Evolutionary conservation across 23 tunicate genomes (phyloP).

Genomic region (Pegea sp.): DNA sequence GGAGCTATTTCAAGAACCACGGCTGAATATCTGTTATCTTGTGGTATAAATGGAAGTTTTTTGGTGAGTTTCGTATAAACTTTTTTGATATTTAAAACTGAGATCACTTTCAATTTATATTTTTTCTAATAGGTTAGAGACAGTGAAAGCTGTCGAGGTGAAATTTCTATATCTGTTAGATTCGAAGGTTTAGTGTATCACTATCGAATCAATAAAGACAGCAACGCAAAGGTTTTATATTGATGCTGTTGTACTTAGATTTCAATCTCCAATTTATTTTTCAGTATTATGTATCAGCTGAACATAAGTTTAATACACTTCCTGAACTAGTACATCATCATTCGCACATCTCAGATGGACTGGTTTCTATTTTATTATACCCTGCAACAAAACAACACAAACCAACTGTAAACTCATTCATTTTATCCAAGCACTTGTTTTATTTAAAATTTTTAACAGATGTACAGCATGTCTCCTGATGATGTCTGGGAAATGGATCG

Average conservation of each 20-base stretch:
- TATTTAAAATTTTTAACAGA: conserved; percentile 3
- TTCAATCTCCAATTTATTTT: conserved; percentile 3
- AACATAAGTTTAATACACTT: conserved; percentile 60
- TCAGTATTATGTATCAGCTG: conserved; percentile 64
- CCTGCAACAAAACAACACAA: conserved; percentile 53
- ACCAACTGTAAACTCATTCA: conserved; percentile 28
- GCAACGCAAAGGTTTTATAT: neutral
- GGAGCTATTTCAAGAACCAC: conserved; percentile 56
- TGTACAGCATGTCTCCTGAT: conserved; percentile 64
- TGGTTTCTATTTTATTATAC: conserved; percentile 50
- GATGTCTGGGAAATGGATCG: conserved; percentile 77
- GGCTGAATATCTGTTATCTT: conserved; percentile 59
- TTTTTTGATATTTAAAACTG: neutral
- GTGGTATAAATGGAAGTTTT: conserved; percentile 94
- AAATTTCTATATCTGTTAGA: conserved; percentile 66
- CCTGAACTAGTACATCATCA: conserved; percentile 92
- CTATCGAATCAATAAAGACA: conserved; percentile 47
- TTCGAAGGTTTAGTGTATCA: conserved; percentile 70
- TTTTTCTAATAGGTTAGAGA: conserved; percentile 45
- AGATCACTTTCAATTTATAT: neutral
- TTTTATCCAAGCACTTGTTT: neutral
- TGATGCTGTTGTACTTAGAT: neutral
- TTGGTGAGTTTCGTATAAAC: conserved; percentile 10
- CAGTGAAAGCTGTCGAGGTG: conserved; percentile 84
- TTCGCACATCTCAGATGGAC: conserved; percentile 85